Evolutionary conservation across 2,797 vertebrate genomes (phyloP), one percentile per base, ranked within the genome.

Genomic region (Poeciliopsis paucimaculata): DNA sequence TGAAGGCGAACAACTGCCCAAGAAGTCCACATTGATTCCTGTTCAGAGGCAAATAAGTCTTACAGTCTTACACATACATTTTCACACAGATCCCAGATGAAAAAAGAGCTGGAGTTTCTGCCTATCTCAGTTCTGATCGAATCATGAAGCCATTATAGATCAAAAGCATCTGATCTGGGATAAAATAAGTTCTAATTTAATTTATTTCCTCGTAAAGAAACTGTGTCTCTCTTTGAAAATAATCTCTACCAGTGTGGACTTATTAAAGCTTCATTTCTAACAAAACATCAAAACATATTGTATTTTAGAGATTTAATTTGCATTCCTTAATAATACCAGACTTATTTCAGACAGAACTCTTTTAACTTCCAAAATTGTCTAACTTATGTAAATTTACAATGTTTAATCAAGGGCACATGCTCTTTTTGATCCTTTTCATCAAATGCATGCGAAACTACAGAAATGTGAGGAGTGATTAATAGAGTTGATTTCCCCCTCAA

Each of bases 21-120:
- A 78, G 43, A 75, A 57, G 71, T 64, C 60, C 73, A 72, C 75
- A 78, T 39, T 80, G 57, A 81, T 78, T 76, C 8, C 51, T 41
- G 55, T 80, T 72, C 10, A 72, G 47, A 72, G 26, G n/a, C 28
- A 31, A 11, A 4, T 3, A 47, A 47, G 2, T 84, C 83, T 78
- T n/a, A 55, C 53, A 77, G 78, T 84, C 82, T 78, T 55, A n/a
- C 26, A 74, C 73, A 77, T 78, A 80, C 73, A 76, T 77, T 79
- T 78, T 68, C 77, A 60, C 74, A 72, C n/a, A 73, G 77, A 82
- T 77, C 82, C 77, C 76, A 88, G 85, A 77, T 77, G 77, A 84
- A 88, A 34, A 78, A 62, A 8, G 62, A 66, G 62, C 18, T 39
- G 36, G 20, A 23, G 1, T 68, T 68, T 23, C 78, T 72, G 71